Conservation (phyloP, 2,113 vertebrate species). For the Pantherophis guttatus region DNA sequence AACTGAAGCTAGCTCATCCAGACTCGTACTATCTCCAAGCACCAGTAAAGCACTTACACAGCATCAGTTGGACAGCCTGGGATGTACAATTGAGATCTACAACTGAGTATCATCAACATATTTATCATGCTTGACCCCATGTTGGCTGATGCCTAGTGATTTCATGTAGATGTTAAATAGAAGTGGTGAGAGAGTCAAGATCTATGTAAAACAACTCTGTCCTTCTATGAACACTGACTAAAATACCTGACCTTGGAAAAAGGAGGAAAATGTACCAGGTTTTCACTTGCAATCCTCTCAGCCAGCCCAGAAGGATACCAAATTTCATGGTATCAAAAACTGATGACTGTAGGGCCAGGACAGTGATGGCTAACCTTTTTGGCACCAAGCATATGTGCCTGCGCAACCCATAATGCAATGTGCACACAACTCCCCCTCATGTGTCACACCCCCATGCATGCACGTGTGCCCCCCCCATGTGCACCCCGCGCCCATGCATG, state of each 20-base stretch:
- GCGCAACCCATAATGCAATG: too few relatives aligned
- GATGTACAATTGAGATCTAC: not conserved
- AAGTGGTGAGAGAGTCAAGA: not conserved
- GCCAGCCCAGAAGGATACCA: not conserved
- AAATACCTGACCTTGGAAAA: not conserved
- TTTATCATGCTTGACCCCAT: not conserved
- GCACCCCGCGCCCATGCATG: too few relatives aligned
- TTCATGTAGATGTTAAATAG: not conserved
- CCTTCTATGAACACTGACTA: not conserved
- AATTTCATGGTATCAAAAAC: not conserved
- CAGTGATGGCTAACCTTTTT: too few relatives aligned
- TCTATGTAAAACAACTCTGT: not conserved
- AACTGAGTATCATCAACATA: not conserved
- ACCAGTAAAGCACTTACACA: not conserved
- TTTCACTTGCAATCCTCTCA: not conserved
- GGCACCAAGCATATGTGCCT: too few relatives aligned
- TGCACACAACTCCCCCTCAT: too few relatives aligned
- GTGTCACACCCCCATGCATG: too few relatives aligned
- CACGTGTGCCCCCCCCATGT: too few relatives aligned
- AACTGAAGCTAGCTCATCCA: not conserved
- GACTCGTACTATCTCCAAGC: not conserved
- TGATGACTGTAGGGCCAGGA: not conserved
- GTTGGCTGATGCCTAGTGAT: not conserved
- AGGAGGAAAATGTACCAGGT: not conserved
- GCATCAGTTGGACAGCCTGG: not conserved